Conservation (phyloP, 2,888 invertebrate genomes). For the Caenorhabditis angaria region DNA sequence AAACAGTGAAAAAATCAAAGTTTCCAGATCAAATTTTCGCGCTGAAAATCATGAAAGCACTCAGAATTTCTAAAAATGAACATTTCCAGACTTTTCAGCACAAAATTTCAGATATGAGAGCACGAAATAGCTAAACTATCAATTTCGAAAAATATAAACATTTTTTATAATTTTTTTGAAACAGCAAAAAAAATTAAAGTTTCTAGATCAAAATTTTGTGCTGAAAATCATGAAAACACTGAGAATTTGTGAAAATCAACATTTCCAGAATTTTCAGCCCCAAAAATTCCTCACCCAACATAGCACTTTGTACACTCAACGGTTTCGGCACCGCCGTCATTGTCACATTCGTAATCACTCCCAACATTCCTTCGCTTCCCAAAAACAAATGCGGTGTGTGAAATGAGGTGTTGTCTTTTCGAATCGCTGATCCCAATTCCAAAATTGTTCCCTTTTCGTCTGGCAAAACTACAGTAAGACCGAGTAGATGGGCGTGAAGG, state of each 20-base stretch:
- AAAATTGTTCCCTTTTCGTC: conserved; percentile 81
- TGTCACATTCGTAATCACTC: conserved; percentile 89
- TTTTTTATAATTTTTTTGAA: too few relatives aligned
- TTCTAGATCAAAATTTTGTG: neutral
- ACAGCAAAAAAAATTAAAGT: too few relatives aligned
- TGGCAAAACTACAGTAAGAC: conserved; percentile 77
- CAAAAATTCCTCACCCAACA: conserved; percentile 77
- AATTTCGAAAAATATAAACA: too few relatives aligned
- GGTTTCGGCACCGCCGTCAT: conserved; percentile 89
- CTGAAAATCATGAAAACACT: neutral
- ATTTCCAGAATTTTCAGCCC: too few relatives aligned
- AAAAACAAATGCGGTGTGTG: conserved; percentile 95
- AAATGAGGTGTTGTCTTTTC: conserved; percentile 97
- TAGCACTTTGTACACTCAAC: conserved; percentile 84
- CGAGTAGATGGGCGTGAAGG: conserved; percentile 71
- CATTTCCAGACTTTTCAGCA: too few relatives aligned
- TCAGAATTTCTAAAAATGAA: too few relatives aligned
- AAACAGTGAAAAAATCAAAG: too few relatives aligned
- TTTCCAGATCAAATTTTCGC: too few relatives aligned
- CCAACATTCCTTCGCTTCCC: conserved; percentile 95
- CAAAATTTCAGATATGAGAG: too few relatives aligned
- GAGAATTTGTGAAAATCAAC: too few relatives aligned
- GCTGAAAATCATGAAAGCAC: too few relatives aligned
- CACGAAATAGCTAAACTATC: too few relatives aligned
- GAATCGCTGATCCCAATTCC: conserved; percentile 84